Base-by-base conservation (phyloP, 2,888 invertebrate genomes). In the Cantharis flavilabris region DNA sequence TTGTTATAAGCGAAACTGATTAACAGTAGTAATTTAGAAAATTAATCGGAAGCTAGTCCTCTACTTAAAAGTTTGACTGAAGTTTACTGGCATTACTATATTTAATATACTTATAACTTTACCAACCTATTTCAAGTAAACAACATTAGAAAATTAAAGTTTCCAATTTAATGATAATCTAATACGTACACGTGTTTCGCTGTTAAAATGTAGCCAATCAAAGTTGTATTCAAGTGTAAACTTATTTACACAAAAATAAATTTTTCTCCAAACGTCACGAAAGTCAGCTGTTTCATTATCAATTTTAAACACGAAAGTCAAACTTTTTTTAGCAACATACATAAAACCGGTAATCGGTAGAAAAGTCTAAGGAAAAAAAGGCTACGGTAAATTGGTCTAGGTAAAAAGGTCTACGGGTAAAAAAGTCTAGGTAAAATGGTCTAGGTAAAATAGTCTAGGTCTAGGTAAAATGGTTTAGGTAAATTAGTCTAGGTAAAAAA, bases 1-100 rank as follows among this genome's bases (percentile, higher is more conserved):
- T 73, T 73, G 72, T 69, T 73, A 23, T 67, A 18, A 18, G 26
- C 23, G 23, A 23, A 20, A n/a, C 65, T 67, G 23, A 67, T 67
- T n/a, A 67, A 67, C 65, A 23, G 65, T 14, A 26, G 65, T 23
- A 67, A 67, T 67, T 67, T 67, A 67, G 23, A 13, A 67, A 67
- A 67, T 67, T 67, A 67, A 67, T 67, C 65, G 65, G 26, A 67
- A 20, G 23, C 26, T 67, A 23, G n/a, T 23, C 23, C 13, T 23
- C 9, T 26, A 23, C 26, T 67, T 67, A 67, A 64, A 64, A 64
- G 18, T 64, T 64, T 18, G 26, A 20, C 23, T 67, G 23, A 67
- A 67, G 23, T 67, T 67, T 64, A n/a, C 49, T 49, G n/a, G 9
- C 3, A 33, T 33, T 33, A 33, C 33, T 33, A 33, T 33, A 33